These are phyloP conservation scores for Caenorhabditis zanzibari DNA, from an alignment of 2,888 invertebrate species.

Conservation along the genomic window DNA sequence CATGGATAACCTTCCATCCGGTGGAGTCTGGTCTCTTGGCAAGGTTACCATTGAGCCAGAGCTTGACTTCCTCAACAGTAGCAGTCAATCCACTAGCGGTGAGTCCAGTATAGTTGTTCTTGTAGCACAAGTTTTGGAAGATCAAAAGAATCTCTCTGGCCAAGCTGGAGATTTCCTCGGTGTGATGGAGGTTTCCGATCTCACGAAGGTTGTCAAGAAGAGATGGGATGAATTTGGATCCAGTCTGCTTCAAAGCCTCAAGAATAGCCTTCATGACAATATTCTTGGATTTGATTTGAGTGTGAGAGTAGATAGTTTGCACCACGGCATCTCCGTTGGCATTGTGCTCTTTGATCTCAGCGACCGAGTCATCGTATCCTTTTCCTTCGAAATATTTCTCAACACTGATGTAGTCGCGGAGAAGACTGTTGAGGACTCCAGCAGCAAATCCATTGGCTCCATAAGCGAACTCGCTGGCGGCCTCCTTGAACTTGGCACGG, in stretches of 20 bases:
- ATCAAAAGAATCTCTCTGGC: conserved; percentile 70
- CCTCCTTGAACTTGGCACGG: conserved; percentile 4
- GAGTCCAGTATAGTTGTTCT: conserved; percentile 59
- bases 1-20: conserved; percentile 76
- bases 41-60: conserved; percentile 41
- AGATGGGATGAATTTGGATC: conserved; percentile 63
- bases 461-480: conserved; percentile 45
- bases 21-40: conserved; percentile 57
- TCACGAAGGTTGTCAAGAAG: conserved; percentile 72
- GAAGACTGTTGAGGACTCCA: conserved; percentile 67
- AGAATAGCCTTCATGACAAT: conserved; percentile 72
- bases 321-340: conserved; percentile 76
- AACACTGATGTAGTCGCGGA: conserved; percentile 69
- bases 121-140: conserved; percentile 61
- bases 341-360: conserved; percentile 70
- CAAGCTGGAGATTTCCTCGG: conserved; percentile 69
- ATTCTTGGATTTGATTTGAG: conserved; percentile 77
- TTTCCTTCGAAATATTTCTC: conserved; percentile 77
- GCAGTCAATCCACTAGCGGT: conserved; percentile 35
- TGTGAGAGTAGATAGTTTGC: conserved; percentile 82
- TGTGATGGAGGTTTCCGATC: conserved; percentile 77
- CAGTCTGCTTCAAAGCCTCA: conserved; percentile 60
- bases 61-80: conserved; percentile 40
- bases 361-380: conserved; percentile 76
- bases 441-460: conserved; percentile 60